These are phyloP conservation scores for Mastacembelus armatus DNA, from an alignment of 2,797 vertebrate species.

Conservation along the genomic window DNA sequence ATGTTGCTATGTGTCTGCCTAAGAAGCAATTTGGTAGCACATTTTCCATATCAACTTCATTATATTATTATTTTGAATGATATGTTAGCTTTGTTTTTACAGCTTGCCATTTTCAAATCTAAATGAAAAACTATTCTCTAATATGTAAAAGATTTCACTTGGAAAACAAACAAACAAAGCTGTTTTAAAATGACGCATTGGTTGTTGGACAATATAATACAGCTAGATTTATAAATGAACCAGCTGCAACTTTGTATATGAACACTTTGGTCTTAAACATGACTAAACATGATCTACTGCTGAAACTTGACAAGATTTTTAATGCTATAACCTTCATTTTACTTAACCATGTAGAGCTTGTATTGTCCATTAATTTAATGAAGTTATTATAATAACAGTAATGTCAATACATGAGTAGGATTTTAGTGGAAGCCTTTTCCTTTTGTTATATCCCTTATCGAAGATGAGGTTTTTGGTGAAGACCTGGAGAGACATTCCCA, in stretches of 20 bases:
- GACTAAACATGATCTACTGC: background rate
- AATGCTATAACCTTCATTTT: too few relatives aligned
- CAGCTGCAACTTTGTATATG: background rate
- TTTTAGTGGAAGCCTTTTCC: conserved; percentile 17
- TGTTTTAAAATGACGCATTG: too few relatives aligned
- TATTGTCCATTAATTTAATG: conserved; percentile 17
- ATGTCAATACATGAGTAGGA: conserved; percentile 6
- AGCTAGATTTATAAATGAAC: background rate
- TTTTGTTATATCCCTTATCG: conserved; percentile 49
- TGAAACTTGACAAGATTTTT: background rate
- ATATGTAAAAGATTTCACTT: too few relatives aligned
- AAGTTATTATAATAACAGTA: conserved; percentile 3
- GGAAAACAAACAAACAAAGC: too few relatives aligned
- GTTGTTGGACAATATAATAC: background rate
- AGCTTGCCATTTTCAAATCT: too few relatives aligned
- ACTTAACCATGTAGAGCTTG: too few relatives aligned
- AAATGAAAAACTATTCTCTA: too few relatives aligned
- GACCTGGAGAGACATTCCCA: conserved; percentile 81
- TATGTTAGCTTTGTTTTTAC: too few relatives aligned
- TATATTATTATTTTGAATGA: too few relatives aligned
- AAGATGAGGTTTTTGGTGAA: conserved; percentile 37
- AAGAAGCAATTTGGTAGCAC: too few relatives aligned
- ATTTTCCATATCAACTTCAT: too few relatives aligned
- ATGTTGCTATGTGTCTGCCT: too few relatives aligned
- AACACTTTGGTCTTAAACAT: background rate